Evolutionary conservation across 2,888 invertebrate species (phyloP), one percentile per base, ranked within the genome.

Genomic region (Salticus scenicus): DNA sequence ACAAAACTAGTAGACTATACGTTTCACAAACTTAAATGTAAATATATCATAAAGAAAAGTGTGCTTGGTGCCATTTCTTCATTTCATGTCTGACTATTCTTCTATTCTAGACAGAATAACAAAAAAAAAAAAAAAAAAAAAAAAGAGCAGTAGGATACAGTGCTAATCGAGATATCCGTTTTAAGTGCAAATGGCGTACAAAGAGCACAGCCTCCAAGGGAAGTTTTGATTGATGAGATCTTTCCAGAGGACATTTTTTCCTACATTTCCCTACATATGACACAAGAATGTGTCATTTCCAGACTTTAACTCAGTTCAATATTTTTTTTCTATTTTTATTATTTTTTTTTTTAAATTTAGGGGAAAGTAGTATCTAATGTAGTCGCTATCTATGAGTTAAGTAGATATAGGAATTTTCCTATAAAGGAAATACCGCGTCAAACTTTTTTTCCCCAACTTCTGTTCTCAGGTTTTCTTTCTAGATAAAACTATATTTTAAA

Each of bases 181-280:
- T 73, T 67, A 80, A 80, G 80, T 80, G 80, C 80, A 73, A 80
- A 80, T 80, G 73, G 80, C 73, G 28, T 51, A 37, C 37, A 64
- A 31, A 57, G 24, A 51, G 70, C 31, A 4, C 57, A 31, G 66
- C 27, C 70, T 37, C 57, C 20, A 10, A 30, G 30, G 42, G 33
- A 33, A 63, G 66, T 37, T 72, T 64, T 80, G 80, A 80, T 80
- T 66, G 80, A 80, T 80, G 80, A 72, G 31, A 51, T 28, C 24
- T 12, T 57, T 24, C 57, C 17, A 24, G 57, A 47, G 57, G 57
- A 24, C 24, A 4, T 57, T 57, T 57, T 57, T 57, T 57, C 4
- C 24, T 7, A 17, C 24, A 24, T 57, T 57, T 24, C 57, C 24
- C 12, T 17, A 57, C 17, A n/a, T n/a, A 24, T 24, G 24, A 24